phyloP scores from a whole-genome alignment of 2,797 vertebrate genomes.

The Oreochromis mossambicus region DNA sequence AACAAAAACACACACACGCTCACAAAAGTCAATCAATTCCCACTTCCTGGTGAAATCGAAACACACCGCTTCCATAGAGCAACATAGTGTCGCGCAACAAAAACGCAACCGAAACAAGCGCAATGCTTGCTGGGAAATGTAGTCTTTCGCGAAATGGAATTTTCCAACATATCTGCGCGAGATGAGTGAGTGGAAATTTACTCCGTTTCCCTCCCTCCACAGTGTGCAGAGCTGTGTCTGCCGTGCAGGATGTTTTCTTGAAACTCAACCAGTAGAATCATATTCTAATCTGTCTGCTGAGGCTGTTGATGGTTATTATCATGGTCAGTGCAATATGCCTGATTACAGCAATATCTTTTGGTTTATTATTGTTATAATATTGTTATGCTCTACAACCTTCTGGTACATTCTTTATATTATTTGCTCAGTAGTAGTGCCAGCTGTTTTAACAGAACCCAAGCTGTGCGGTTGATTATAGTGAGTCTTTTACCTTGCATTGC shows the following conservation, averaged over 20 bases:
- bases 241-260: slow-evolving; percentile 23
- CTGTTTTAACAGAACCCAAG: neutral
- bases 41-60: neutral
- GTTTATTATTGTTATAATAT: neutral
- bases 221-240: neutral
- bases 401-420: neutral
- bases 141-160: slow-evolving; percentile 58
- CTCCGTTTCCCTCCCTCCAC: slow-evolving; percentile 11
- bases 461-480: neutral
- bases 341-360: neutral
- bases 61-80: slow-evolving; percentile 35
- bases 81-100: neutral
- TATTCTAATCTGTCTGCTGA: neutral
- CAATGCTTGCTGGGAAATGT: slow-evolving; percentile 63
- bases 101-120: neutral
- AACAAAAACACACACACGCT: neutral
- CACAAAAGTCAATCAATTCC: neutral
- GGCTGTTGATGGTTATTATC: neutral
- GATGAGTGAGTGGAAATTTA: slow-evolving; percentile 63
- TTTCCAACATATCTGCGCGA: slow-evolving; percentile 36
- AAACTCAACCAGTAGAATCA: slow-evolving; percentile 7
- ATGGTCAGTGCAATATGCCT: neutral
- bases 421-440: neutral
- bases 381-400: neutral
- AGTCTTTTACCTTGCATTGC: neutral